Evolutionary conservation across 1,140 invertebrate genomes (phyloP).

Genomic region (Cephus cinctus): DNA sequence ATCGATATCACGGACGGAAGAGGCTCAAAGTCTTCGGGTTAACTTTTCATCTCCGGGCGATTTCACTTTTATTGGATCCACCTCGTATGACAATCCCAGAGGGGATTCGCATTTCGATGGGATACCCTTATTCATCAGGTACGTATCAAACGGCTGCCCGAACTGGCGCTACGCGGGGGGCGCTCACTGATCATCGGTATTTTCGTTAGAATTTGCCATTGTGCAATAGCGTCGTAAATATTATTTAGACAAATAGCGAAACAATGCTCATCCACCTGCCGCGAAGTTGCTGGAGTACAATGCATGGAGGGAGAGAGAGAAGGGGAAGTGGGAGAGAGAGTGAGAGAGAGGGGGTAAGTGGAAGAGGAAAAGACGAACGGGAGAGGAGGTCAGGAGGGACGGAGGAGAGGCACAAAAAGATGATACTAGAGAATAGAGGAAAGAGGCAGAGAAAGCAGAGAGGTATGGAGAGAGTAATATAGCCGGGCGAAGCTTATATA

Average conservation of each 20-base stretch:
- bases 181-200: slow-evolving; percentile 42
- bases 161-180: slow-evolving; percentile 25
- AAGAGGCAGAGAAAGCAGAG: neutral
- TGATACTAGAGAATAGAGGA: slow-evolving; percentile 1
- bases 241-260: slow-evolving; percentile 41
- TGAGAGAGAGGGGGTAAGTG: neutral
- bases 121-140: slow-evolving; percentile 23
- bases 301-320: neutral
- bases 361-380: neutral
- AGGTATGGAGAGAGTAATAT: slow-evolving; percentile 1
- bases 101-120: slow-evolving; percentile 20
- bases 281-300: neutral
- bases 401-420: neutral
- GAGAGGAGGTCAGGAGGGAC: neutral
- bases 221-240: slow-evolving; percentile 34
- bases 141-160: slow-evolving; percentile 1
- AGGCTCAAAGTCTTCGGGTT: too few relatives aligned
- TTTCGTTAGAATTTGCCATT: slow-evolving; percentile 33
- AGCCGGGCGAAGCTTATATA: slow-evolving; percentile 6
- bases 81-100: slow-evolving; percentile 33
- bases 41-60: slow-evolving; percentile 34
- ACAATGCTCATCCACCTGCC: slow-evolving; percentile 18
- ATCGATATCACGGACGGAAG: too few relatives aligned
- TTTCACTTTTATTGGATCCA: slow-evolving; percentile 33
- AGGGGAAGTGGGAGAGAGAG: neutral